Base-by-base conservation (phyloP, 2,888 invertebrate species). In the Lasiommata megera region DNA sequence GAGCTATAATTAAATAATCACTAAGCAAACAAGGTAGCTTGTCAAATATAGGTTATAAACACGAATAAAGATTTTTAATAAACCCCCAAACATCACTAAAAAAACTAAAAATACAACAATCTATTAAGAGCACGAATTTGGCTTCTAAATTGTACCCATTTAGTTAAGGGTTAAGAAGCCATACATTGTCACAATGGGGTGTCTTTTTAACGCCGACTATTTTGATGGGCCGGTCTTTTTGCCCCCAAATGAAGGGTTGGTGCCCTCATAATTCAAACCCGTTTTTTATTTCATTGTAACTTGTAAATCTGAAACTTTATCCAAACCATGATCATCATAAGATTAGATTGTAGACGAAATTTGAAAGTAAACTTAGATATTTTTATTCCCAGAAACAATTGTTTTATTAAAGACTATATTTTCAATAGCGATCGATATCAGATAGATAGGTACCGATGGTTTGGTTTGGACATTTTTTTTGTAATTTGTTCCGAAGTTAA, bases 161-260 rank as follows among this genome's bases (percentile, higher is more conserved):
- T 79, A 76, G 80, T 75, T 76, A 75, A 78, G 85, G 84, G 87
- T 83, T 88, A 87, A 87, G 87, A 88, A 89, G 86, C 87, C 87
- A 73, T 80, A 82, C 79, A 74, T 73, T 74, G 72, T 70, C 79
- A 82, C 81, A 84, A 85, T 77, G 73, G 78, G 84, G 88, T 84
- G 86, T 87, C 82, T 85, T 84, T 85, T 88, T 88, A 86, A 88
- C 87, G 81, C 82, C 76, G 73, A 79, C 77, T 73, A 76, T 83
- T 88, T 83, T 80, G 80, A 84, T 73, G 76, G 79, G 80, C 71
- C 69, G 75, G 74, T 74, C 75, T 72, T 75, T 79, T 80, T 74
- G 71, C 73, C 72, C 73, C 69, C 70, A 67, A 73, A 70, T 62
- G 76, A 82, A 84, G 88, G 88, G 88, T 86, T 85, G 75, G 71